Evolutionary conservation across 2,888 invertebrate species (phyloP).

Genomic region (Drosophila recens): DNA sequence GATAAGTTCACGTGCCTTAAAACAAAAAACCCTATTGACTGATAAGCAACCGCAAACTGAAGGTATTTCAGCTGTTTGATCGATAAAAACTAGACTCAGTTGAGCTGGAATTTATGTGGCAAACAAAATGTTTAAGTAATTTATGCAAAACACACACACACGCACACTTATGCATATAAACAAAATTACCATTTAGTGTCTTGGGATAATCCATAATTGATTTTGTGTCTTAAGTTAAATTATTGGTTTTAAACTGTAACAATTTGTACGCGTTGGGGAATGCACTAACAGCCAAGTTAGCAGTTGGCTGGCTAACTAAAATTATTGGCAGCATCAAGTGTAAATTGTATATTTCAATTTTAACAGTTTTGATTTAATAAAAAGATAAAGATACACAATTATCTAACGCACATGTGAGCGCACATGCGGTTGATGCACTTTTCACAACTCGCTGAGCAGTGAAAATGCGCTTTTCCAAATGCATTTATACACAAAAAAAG

Average conservation of each 20-base stretch:
- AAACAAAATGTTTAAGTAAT: constrained; percentile 48
- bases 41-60: constrained; percentile 44
- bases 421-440: constrained; percentile 83
- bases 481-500: constrained; percentile 23
- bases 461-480: constrained; percentile 70
- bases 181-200: constrained; percentile 79
- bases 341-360: constrained; percentile 18
- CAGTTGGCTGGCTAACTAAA: constrained; percentile 32
- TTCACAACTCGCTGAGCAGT: constrained; percentile 83
- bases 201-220: constrained; percentile 81
- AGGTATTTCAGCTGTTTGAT: constrained; percentile 69
- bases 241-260: constrained; percentile 1
- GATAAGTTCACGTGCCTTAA: constrained; percentile 24
- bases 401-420: constrained; percentile 75
- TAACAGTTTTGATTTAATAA: constrained; percentile 21
- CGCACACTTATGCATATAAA: neutral
- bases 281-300: constrained; percentile 66
- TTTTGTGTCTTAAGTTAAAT: constrained; percentile 8
- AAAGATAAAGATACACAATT: constrained; percentile 50
- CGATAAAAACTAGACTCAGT: constrained; percentile 61
- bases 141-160: constrained; percentile 32
- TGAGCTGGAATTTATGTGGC: constrained; percentile 29
- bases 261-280: constrained; percentile 20
- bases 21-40: constrained; percentile 10
- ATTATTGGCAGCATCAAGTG: constrained; percentile 24